A percentile compares a stretch with the other conserved stretches of the same genome.
phyloP scores from a whole-genome alignment of 2,888 invertebrate species.

The Nyleta sp. region DNA sequence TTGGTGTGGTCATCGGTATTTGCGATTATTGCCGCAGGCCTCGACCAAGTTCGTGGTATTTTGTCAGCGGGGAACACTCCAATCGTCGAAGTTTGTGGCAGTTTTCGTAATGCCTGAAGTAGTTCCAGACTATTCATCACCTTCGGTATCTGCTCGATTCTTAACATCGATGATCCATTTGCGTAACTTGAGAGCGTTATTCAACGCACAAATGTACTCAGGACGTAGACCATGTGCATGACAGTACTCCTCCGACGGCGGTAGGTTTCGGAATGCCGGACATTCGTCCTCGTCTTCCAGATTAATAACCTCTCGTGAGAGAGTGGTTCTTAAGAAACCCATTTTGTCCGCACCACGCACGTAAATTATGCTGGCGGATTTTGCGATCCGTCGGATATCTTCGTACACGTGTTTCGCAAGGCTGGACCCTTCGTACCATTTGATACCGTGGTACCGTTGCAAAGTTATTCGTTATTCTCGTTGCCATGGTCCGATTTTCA shows the following conservation, averaged over 20 bases:
- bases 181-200: not conserved
- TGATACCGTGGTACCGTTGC: not conserved
- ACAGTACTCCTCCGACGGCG: too few relatives aligned
- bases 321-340: not conserved
- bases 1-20: not conserved
- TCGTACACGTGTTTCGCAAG: not conserved
- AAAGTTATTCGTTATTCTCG: not conserved
- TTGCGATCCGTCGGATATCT: not conserved
- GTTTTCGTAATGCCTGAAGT: not conserved
- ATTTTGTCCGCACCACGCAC: not conserved
- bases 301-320: not conserved
- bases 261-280: not conserved
- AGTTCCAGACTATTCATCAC: conserved; percentile 8
- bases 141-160: not conserved
- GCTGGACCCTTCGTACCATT: conserved; percentile 5
- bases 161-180: not conserved
- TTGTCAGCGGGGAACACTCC: not conserved
- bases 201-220: not conserved
- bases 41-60: not conserved
- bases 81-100: not conserved
- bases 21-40: not conserved
- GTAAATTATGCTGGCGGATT: not conserved
- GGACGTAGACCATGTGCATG: too few relatives aligned
- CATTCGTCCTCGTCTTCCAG: not conserved
- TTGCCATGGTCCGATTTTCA: not conserved